Evolutionary conservation across 2,888 invertebrate genomes (phyloP), one percentile per base, ranked within the genome.

Genomic region (Caenorhabditis zanzibari): DNA sequence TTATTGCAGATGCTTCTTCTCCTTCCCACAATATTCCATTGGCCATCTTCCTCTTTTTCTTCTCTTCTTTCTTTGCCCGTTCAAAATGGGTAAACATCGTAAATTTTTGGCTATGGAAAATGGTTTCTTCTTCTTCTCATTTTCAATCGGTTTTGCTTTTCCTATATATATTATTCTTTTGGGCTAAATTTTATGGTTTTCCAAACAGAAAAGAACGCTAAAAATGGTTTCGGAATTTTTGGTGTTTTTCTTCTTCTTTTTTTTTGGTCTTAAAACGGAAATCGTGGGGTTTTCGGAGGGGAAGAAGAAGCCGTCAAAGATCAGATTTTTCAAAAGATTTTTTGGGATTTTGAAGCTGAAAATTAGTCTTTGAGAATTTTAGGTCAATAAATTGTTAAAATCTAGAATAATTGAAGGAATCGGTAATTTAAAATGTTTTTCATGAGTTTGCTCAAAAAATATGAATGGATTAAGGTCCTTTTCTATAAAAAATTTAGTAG

Each of bases 21-120:
- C 28, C 54, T 26, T 54, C 26, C 54, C 22, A 26, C 54, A 28
- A 10, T 26, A 22, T 22, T 16, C 54, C 54, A 41, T 59, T 63
- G 24, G 44, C 56, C 56, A 54, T 10, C 28, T 49, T 74, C 24
- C 28, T 41, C 52, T 35, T 41, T 24, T 22, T 19, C 16, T 54
- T 38, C 44, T 19, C 44, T 54, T 47, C 38, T 26, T 26, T 54
- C 38, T 16, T 32, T 58, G 3, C 28, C 58, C 75, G 54, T 76
- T 68, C 59, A 38, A 68, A 63, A 61, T 61, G 69, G 35, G 76
- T 61, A 76, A 76, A 76, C 76, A 76, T 76, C 76, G 76, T 76
- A 76, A 76, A 76, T 61, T 69, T n/a, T 61, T 59, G 28, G 59
- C 10, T 7, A 52, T 35, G 28, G 32, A 54, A 54, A 68, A n/a